These are phyloP conservation scores for Lytechinus pictus DNA, from an alignment of 35 echinoderm and acorn worm genomes.

Conservation along the genomic window DNA sequence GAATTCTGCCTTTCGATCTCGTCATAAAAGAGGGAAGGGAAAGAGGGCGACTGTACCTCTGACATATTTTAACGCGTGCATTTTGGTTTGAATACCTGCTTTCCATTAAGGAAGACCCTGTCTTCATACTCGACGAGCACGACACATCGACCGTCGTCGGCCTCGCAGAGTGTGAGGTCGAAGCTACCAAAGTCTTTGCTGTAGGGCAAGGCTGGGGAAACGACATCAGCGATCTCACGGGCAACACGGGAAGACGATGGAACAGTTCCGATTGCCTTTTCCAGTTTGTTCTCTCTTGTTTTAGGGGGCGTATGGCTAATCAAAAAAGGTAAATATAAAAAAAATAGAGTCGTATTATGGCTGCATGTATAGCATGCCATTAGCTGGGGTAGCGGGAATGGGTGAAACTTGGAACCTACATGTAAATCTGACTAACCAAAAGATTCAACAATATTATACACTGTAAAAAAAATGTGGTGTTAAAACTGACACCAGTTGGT, in stretches of 20 bases:
- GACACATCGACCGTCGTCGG: slow-evolving; percentile 72
- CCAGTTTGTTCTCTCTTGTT: not conserved
- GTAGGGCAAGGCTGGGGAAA: slow-evolving; percentile 69
- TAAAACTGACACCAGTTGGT: too few species aligned
- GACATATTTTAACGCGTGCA: too few species aligned
- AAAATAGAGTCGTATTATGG: too few species aligned
- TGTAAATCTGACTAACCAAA: too few species aligned
- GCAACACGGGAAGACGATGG: not conserved
- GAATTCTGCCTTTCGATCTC: too few species aligned
- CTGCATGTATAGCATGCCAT: too few species aligned
- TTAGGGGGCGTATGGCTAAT: not conserved
- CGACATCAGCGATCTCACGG: not conserved
- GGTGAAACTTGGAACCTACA: too few species aligned
- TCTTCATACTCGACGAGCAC: slow-evolving; percentile 88
- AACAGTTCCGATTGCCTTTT: not conserved
- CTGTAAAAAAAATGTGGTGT: too few species aligned
- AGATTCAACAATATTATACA: too few species aligned
- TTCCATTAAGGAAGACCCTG: slow-evolving; percentile 84
- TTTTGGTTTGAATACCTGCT: slow-evolving; percentile 59
- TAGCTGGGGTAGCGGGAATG: too few species aligned
- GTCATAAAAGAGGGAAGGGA: too few species aligned
- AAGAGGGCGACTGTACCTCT: too few species aligned
- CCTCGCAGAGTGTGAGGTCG: slow-evolving; percentile 83
- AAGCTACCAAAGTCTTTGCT: slow-evolving; percentile 89
- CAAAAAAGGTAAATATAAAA: not conserved